These are phyloP conservation scores for Mola mola DNA, from an alignment of 2,113 vertebrate genomes.

Conservation along the genomic window DNA sequence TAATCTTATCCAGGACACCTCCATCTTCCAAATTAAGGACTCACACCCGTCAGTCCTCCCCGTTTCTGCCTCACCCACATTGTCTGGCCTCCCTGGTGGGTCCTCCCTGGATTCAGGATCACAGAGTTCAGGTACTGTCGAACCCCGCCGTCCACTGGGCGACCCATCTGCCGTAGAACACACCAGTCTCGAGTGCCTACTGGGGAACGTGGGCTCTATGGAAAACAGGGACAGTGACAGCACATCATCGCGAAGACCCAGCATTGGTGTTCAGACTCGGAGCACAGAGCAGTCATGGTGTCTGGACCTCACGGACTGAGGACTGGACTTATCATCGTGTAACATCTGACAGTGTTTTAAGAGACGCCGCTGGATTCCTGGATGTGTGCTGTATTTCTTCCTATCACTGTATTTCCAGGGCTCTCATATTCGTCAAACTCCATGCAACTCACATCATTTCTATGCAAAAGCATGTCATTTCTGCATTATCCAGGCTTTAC, in stretches of 20 bases:
- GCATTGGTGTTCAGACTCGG: slow-evolving; percentile 73
- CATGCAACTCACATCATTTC: slow-evolving; percentile 50
- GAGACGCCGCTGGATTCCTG: slow-evolving; percentile 14
- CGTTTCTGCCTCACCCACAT: slow-evolving; percentile 30
- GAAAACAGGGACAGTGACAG: slow-evolving; percentile 77
- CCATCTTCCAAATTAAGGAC: slow-evolving; percentile 58
- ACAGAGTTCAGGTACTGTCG: slow-evolving; percentile 22
- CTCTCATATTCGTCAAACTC: slow-evolving; percentile 47
- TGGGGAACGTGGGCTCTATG: slow-evolving; percentile 64
- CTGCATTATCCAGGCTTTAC: slow-evolving; percentile 60
- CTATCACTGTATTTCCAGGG: slow-evolving; percentile 12
- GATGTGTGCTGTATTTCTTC: slow-evolving; percentile 38
- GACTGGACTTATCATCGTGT: slow-evolving; percentile 10
- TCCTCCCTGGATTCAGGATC: slow-evolving; percentile 55
- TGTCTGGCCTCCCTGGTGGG: slow-evolving; percentile 16
- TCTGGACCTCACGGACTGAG: slow-evolving; percentile 77
- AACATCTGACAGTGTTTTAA: slow-evolving; percentile 60
- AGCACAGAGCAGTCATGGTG: slow-evolving; percentile 82
- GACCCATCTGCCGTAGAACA: slow-evolving; percentile 64
- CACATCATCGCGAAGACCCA: slow-evolving; percentile 70
- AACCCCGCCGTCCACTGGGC: slow-evolving; percentile 42
- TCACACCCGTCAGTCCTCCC: slow-evolving; percentile 27
- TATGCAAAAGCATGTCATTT: slow-evolving; percentile 79
- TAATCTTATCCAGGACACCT: slow-evolving; percentile 45
- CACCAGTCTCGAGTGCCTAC: slow-evolving; percentile 79